Base-by-base conservation (phyloP, 2,113 vertebrate genomes). In the Pomatostomus ruficeps region DNA sequence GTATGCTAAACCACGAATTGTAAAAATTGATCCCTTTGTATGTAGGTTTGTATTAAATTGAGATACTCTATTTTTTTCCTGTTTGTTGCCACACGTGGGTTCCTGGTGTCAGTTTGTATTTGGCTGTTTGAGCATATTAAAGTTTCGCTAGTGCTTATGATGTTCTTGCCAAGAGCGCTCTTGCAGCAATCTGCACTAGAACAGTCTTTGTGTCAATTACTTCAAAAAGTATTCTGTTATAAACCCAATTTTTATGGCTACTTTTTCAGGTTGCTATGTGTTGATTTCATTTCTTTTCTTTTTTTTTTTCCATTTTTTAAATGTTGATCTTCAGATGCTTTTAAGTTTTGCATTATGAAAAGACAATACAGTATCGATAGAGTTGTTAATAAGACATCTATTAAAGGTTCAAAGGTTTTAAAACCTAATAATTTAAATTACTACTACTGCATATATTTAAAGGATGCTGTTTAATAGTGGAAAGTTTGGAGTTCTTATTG, bases 111-210 rank as follows among this genome's bases (percentile, higher is more conserved):
- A 98, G 98, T 98, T 98, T 98, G 96, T 97, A 98, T 99, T 99
- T 98, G 98, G 97, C 97, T 98, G 96, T 97, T 98, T 96, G 97
- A 98, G 97, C 97, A 98, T 98, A 98, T 99, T 98, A 98, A 99
- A 98, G 98, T 98, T 98, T 98, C 96, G 96, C 98, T 98, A 93
- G 96, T 91, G 98, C 97, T 97, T 98, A 94, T 98, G 98, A 98
- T 98, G 98, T 98, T 98, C 98, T 99, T 98, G 98, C 98, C 98
- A 98, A 98, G 98, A 98, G 98, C 98, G 33, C 88, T 98, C 98
- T 98, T 98, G 97, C 96, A 98, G 98, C 98, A 98, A 97, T 98
- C 97, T 98, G 96, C 91, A 88, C 92, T 96, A 91, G 91, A 97
- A 96, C 93, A 94, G 95, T 96, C 98, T 98, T 98, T 98, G 97